Percentiles rank a stretch among this genome's conserved stretches.
phyloP scores from a whole-genome alignment of 1,140 invertebrate genomes.

The Diploscapter pachys region DNA sequence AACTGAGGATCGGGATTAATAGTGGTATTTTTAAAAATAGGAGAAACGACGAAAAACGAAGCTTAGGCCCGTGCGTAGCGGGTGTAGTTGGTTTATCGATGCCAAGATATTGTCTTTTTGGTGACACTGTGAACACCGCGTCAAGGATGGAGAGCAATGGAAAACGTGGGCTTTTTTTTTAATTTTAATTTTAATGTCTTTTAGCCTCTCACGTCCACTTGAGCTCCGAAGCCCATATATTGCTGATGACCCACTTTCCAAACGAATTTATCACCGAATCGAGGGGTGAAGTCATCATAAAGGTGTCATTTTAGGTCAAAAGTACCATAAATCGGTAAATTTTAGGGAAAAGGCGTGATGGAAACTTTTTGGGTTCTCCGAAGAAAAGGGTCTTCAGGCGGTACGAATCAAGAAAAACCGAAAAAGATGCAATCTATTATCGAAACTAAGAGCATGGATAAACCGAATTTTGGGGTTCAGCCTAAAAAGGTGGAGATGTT shows the following conservation, averaged over 20 bases:
- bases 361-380: conserved; percentile 76
- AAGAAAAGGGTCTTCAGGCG: no score
- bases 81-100: conserved; percentile 61
- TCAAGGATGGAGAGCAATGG: conserved; percentile 75
- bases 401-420: no score
- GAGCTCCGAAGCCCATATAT: conserved; percentile 43
- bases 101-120: conserved; percentile 68
- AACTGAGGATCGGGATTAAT: conserved; percentile 69
- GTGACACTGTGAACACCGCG: conserved; percentile 88
- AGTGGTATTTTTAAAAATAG: conserved; percentile 48
- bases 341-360: conserved; percentile 72
- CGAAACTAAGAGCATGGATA: no score
- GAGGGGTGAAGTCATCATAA: conserved; percentile 56
- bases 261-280: conserved; percentile 47
- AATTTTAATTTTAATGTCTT: conserved; percentile 11
- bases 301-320: conserved; percentile 17
- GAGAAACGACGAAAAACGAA: no score
- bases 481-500: no score
- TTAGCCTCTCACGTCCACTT: conserved; percentile 52
- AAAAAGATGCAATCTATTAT: no score
- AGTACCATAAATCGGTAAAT: background rate
- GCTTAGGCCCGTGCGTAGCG: conserved; percentile 55
- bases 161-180: conserved; percentile 38
- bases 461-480: no score
- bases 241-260: conserved; percentile 42